Evolutionary conservation across 2,113 vertebrate genomes (phyloP), one percentile per base, ranked within the genome.

Genomic region (Fulica atra): DNA sequence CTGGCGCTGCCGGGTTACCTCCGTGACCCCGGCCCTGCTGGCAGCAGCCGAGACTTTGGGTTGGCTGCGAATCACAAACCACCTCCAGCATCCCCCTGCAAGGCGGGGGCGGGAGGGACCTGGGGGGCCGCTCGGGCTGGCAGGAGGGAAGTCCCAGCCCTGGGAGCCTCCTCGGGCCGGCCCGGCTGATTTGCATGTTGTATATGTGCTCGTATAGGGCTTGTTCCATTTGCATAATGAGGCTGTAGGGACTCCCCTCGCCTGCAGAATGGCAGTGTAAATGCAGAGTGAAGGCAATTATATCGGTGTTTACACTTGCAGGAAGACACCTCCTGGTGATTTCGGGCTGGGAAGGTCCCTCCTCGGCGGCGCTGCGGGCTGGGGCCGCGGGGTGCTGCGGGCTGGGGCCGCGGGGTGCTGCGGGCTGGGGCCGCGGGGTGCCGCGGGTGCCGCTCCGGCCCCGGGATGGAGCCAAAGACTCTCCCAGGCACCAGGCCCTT

Each of bases 151-250:
- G 86, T 95, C 97, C 97, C 96, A 94, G 95, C 92, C 90, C 86
- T 80, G 95, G 88, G 86, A 96, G 79, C 90, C 82, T 89, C 89
- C 95, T 92, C 80, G 36, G 50, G 25, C 54, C 84, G 7, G 57
- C 81, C 18, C 2, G 4, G 24, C 68, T 81, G 77, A 94, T 97
- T 86, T 95, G 88, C 95, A 95, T 91, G 95, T 91, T 89, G 96
- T 87, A 69, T 90, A 31, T 33, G 81, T 56, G 40, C 95, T 20
- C 7, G 29, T 94, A 63, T 8, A 25, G 92, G 89, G 77, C 74
- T 93, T 82, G 92, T 78, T 19, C 42, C 4, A 95, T 98, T 97
- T 97, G 97, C 95, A 72, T 92, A 93, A 97, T 51, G 85, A 94
- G 93, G 96, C 96, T 72, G 92, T 18, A 36, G 95, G 93, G 92